Evolutionary conservation across 2,888 invertebrate species (phyloP).

Genomic region (Herminia tarsipennalis): DNA sequence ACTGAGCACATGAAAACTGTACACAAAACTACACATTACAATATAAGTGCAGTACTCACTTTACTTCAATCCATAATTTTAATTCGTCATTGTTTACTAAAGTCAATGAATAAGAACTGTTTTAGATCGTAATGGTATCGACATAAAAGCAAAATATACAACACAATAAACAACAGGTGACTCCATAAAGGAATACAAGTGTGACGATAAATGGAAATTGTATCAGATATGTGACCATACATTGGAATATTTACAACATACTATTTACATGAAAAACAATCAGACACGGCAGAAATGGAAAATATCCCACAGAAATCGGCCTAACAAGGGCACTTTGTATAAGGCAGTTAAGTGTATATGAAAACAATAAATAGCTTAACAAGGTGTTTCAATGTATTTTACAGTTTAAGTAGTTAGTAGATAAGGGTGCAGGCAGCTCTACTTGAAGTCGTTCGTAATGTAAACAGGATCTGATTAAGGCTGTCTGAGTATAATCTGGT

Average conservation of each 20-base stretch:
- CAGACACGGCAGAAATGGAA: constrained; percentile 61
- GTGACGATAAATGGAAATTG: constrained; percentile 67
- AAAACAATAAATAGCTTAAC: constrained; percentile 75
- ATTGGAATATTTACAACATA: constrained; percentile 69
- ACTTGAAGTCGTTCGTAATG: constrained; percentile 66
- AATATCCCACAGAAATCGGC: constrained; percentile 68
- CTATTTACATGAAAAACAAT: constrained; percentile 76
- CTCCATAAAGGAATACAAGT: constrained; percentile 45
- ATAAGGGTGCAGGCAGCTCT: constrained; percentile 53
- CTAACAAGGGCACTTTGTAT: constrained; percentile 74
- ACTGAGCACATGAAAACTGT: too few relatives aligned
- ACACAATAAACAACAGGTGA: constrained; percentile 39
- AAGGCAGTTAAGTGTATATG: constrained; percentile 64
- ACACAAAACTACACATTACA: too few relatives aligned
- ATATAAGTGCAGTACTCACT: too few relatives aligned
- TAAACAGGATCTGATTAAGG: constrained; percentile 82
- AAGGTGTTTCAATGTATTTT: constrained; percentile 70
- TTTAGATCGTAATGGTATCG: constrained; percentile 31
- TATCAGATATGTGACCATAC: constrained; percentile 68
- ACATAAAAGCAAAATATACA: constrained; percentile 36
- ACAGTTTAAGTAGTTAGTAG: constrained; percentile 65
- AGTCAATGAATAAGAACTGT: constrained; percentile 30
- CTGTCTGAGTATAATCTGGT: constrained; percentile 66
- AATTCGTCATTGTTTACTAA: constrained; percentile 33
- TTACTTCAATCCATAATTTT: constrained; percentile 16